Conservation (phyloP, 2,113 vertebrate genomes). For the Seriola dumerili region DNA sequence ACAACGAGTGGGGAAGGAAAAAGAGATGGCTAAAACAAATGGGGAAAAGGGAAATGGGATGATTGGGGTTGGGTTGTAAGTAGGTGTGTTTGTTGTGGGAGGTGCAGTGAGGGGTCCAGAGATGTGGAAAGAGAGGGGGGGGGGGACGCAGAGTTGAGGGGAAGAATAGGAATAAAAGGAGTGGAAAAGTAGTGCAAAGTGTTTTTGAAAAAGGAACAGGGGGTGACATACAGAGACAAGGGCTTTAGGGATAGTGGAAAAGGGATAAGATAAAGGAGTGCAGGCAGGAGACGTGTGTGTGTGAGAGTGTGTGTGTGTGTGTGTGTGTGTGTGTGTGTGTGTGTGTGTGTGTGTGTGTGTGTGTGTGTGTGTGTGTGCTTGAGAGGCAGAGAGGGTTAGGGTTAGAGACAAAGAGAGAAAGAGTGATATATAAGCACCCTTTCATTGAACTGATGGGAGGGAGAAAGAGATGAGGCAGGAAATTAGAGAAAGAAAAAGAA, state of each 20-base stretch:
- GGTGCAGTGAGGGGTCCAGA: conserved; percentile 34
- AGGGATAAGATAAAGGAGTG: conserved; percentile 58
- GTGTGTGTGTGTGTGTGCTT: conserved; percentile 32
- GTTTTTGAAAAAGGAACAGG: conserved; percentile 42
- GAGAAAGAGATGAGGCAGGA: background rate
- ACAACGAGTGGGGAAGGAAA: background rate
- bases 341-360: conserved; percentile 6
- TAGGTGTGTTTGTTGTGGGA: conserved; percentile 48
- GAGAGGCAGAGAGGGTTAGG: conserved; percentile 4
- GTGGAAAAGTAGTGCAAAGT: conserved; percentile 53
- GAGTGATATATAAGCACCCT: conserved; percentile 19
- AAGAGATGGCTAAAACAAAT: conserved; percentile 42
- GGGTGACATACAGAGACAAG: conserved; percentile 52
- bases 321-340: no score
- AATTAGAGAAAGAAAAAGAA: background rate
- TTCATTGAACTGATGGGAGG: conserved; percentile 27
- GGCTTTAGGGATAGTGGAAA: conserved; percentile 52
- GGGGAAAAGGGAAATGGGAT: conserved; percentile 33
- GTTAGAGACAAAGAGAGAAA: conserved; percentile 20
- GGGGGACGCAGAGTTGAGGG: background rate
- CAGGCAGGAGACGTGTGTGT: conserved; percentile 35
- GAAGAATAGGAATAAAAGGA: conserved; percentile 36
- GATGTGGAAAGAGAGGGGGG: conserved; percentile 3
- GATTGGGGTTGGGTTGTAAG: conserved; percentile 10
- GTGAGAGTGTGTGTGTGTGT: conserved; percentile 2